Conservation (phyloP, 2,113 vertebrate genomes). For the Campylomormyrus numenius region DNA sequence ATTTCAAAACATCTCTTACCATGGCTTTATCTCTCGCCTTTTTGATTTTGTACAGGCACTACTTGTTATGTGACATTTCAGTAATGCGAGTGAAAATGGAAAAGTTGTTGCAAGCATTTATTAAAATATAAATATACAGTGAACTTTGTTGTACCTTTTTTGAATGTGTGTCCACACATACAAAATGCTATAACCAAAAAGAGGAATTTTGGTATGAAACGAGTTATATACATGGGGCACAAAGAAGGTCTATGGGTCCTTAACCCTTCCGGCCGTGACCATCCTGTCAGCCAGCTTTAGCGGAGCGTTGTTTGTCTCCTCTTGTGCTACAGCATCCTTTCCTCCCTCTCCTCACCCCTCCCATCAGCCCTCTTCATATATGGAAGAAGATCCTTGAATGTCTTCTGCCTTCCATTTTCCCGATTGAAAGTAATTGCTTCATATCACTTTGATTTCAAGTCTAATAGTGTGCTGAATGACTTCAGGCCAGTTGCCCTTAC, state of each 20-base stretch:
- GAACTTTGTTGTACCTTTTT: background rate
- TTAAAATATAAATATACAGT: background rate
- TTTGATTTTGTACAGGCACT: background rate
- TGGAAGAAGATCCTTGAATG: background rate
- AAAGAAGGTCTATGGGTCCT: background rate
- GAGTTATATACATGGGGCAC: background rate
- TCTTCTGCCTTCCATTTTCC: background rate
- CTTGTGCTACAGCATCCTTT: background rate
- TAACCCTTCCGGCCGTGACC: background rate
- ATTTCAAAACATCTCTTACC: background rate
- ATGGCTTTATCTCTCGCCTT: background rate
- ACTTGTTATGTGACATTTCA: background rate
- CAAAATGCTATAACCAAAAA: background rate
- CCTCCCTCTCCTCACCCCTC: background rate
- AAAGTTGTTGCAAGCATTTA: background rate
- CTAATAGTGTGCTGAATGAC: background rate
- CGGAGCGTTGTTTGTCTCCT: background rate
- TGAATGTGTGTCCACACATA: background rate
- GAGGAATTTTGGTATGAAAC: background rate
- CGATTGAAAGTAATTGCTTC: background rate
- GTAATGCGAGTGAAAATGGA: background rate
- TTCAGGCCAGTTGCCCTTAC: background rate
- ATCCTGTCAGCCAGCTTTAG: background rate
- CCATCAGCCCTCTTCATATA: background rate
- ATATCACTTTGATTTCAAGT: background rate